These are phyloP conservation scores for Eledone cirrhosa DNA, from an alignment of 2,888 invertebrate species.

Conservation along the genomic window DNA sequence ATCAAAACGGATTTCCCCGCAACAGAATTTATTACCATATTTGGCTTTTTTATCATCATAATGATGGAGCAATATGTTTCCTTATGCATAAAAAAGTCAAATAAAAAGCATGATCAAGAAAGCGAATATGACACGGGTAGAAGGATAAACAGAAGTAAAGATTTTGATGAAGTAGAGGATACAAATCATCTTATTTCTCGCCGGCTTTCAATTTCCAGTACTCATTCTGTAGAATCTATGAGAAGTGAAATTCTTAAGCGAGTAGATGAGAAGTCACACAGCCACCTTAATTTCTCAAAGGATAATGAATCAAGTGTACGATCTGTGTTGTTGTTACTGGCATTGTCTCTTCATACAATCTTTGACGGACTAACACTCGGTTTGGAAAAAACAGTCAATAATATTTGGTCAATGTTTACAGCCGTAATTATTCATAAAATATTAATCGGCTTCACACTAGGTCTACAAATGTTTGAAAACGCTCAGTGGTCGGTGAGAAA, in stretches of 20 bases:
- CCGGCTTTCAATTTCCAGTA: too few relatives aligned
- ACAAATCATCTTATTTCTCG: too few relatives aligned
- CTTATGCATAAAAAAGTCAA: not conserved
- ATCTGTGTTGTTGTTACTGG: slow-evolving; percentile 7
- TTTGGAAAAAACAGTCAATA: not conserved
- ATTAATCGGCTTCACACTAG: slow-evolving; percentile 7
- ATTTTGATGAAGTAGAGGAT: too few relatives aligned
- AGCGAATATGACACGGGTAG: too few relatives aligned
- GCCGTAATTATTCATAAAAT: slow-evolving; percentile 24
- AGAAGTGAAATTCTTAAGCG: too few relatives aligned
- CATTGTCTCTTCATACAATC: slow-evolving; percentile 12
- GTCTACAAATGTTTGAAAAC: slow-evolving; percentile 16
- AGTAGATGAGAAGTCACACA: too few relatives aligned
- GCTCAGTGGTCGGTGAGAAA: not conserved
- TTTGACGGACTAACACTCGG: slow-evolving; percentile 16
- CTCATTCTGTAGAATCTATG: too few relatives aligned
- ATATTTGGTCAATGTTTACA: not conserved
- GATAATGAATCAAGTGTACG: not conserved
- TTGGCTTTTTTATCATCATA: slow-evolving; percentile 17
- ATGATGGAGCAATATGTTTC: not conserved
- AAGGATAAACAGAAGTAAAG: too few relatives aligned
- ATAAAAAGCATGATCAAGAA: too few relatives aligned
- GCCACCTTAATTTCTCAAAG: not conserved
- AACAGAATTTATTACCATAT: not conserved
- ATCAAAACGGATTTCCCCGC: not conserved